Base-by-base conservation (phyloP, 2,113 vertebrate genomes). In the Limanda limanda region DNA sequence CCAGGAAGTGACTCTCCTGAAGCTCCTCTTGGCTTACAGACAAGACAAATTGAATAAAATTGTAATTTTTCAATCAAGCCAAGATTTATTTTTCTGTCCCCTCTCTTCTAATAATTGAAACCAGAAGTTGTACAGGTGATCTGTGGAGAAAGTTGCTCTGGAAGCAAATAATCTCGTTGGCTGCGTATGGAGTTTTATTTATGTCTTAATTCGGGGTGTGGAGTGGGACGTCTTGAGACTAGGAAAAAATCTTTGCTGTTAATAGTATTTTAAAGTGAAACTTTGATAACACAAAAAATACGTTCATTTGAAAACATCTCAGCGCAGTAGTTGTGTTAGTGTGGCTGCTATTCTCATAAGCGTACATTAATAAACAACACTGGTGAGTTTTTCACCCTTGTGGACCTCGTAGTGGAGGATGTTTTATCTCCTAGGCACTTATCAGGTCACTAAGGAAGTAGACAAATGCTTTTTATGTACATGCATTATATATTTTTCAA, bases 31-130 rank as follows among this genome's bases (percentile, higher is more conserved):
- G 71, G 47, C 71, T 63, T 40, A 40, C 27, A 52, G 14, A 56
- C 12, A 31, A 40, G 47, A 72, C 58, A 62, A 72, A 17, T 51
- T 51, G 2, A 60, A 67, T 9, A 2, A 58, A 74, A 71, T 25
- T 79, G 61, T 57, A 47, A 67, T 71, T 75, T 40, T 61, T 47
- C n/a, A 61, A 61, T 65, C 15, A 18, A 57, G 27, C 59, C 15
- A 18, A 57, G n/a, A 45, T 52, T 42, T 55, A 9, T 31, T 5
- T 70, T 69, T 55, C 15, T 15, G 31, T 25, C 23, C 18, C 35
- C 11, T 23, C 31, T 31, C 48, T 51, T 40, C 55, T 54, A 11
- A 2, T 13, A 1, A 14, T 10, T 64, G 5, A 51, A 24, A 24
- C 15, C 20, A 7, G 15, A 42, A 24, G 35, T 74, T 58, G 24